Evolutionary conservation across 2,888 invertebrate species (phyloP).

Genomic region (Limenitis camilla): DNA sequence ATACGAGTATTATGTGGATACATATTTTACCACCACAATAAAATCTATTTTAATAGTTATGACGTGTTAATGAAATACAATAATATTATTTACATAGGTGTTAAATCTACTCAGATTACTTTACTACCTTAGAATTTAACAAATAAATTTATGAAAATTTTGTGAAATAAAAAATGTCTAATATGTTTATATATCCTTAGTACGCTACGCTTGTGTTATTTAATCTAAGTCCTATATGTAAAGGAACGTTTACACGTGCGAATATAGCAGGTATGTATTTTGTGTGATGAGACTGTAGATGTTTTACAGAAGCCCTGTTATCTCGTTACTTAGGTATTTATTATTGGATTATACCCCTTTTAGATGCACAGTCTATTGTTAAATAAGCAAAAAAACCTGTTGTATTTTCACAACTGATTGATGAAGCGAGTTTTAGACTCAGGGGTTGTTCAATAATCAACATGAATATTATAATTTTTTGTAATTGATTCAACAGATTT

Average conservation of each 20-base stretch:
- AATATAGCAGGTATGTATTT: neutral
- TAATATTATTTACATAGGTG: too few relatives aligned
- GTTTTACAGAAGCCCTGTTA: constrained; percentile 15
- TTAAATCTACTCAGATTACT: too few relatives aligned
- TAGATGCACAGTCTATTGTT: neutral
- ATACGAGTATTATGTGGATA: too few relatives aligned
- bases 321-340: constrained; percentile 13
- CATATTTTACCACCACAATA: too few relatives aligned
- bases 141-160: too few relatives aligned
- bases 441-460: too few relatives aligned
- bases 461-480: too few relatives aligned
- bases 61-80: too few relatives aligned
- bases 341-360: constrained; percentile 12
- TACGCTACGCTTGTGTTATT: constrained; percentile 12
- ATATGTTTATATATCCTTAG: neutral
- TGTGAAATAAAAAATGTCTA: neutral
- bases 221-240: neutral
- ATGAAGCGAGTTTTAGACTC: too few relatives aligned
- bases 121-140: too few relatives aligned
- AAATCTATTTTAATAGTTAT: too few relatives aligned
- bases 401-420: neutral
- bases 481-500: too few relatives aligned
- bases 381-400: neutral
- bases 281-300: neutral
- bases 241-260: constrained; percentile 6